These are phyloP conservation scores for Pipistrellus pipistrellus DNA, from an alignment of 2,797 vertebrate genomes.

Conservation along the genomic window DNA sequence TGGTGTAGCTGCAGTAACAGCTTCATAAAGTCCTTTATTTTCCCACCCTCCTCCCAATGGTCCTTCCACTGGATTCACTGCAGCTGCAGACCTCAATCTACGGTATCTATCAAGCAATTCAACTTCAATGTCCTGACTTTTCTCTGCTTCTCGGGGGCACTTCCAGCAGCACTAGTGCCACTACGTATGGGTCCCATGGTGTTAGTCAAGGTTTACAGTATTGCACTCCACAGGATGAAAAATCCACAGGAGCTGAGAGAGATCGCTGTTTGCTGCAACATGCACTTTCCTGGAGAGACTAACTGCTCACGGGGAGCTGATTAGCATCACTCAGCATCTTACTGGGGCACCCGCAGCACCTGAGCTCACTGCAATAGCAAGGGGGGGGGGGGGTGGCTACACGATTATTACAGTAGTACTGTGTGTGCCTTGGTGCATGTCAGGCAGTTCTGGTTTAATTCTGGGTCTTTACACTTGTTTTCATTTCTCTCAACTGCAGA, in stretches of 20 bases:
- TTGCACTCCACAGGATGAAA: background rate
- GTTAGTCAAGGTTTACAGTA: background rate
- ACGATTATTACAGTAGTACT: background rate
- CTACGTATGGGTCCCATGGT: background rate
- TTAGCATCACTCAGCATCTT: background rate
- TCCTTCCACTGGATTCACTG: background rate
- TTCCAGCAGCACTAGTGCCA: background rate
- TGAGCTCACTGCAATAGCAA: background rate
- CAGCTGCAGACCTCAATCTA: background rate
- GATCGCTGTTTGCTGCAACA: background rate
- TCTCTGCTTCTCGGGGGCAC: background rate
- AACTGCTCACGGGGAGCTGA: background rate
- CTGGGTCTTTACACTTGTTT: background rate
- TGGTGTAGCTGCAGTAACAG: background rate
- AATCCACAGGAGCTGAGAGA: background rate
- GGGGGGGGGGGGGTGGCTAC: background rate
- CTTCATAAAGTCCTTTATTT: background rate
- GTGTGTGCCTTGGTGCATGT: too few relatives aligned
- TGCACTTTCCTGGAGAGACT: background rate
- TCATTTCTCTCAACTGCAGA: background rate
- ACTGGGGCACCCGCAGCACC: background rate
- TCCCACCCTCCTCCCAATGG: too few relatives aligned
- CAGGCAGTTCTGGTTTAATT: background rate
- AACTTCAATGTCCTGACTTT: background rate
- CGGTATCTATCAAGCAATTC: background rate